Base-by-base conservation (phyloP, 2,888 invertebrate species). In the Pristionchus maxplancki region DNA sequence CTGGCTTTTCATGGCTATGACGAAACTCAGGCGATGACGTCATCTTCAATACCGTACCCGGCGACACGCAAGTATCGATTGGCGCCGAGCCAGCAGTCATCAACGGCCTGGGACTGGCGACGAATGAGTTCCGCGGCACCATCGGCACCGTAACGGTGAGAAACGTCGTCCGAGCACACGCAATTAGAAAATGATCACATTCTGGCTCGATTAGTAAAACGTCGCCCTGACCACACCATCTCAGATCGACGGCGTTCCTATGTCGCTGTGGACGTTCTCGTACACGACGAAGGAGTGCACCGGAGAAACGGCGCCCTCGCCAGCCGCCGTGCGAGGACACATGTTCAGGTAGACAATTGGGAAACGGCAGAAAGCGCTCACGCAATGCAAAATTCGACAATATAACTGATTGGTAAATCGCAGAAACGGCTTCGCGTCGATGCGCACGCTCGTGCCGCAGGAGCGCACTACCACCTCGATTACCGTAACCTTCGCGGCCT, bases 371-470 rank as follows among this genome's bases (percentile, higher is more conserved):
- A 37, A 92, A 94, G 89, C 94, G 62, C 94, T 93, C 89, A 94
- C 94, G 78, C 44, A 78, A 48, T 78, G 78, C 34, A 78, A 78
- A 44, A 17, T 24, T 78, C 8, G 44, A 48, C 48, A 78, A 13
- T 8, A 28, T 8, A 40, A n/a, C 24, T n/a, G 8, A 48, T 37
- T 85, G 24, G 15, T 53, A 37, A 62, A 64, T 85, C 89, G 81
- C 88, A 91, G 93, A 37, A 92, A 94, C 89, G 94, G 94, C 74
- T 94, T 94, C 89, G 94, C 94, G n/a, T 91, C 93, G 78, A 90
- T 94, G 20, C 89, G 91, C 24, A 90, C 93, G 90, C 89, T 90
- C 28, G 90, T 93, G 28, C 90, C 90, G 20, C 78, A 78, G 44
- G 94, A 94, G 89, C 89, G 93, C 44, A 92, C 92, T 37, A 92